Evolutionary conservation across 2,888 invertebrate genomes (phyloP), one percentile per base, ranked within the genome.

Genomic region (Poecilobothrus nobilitatus): DNA sequence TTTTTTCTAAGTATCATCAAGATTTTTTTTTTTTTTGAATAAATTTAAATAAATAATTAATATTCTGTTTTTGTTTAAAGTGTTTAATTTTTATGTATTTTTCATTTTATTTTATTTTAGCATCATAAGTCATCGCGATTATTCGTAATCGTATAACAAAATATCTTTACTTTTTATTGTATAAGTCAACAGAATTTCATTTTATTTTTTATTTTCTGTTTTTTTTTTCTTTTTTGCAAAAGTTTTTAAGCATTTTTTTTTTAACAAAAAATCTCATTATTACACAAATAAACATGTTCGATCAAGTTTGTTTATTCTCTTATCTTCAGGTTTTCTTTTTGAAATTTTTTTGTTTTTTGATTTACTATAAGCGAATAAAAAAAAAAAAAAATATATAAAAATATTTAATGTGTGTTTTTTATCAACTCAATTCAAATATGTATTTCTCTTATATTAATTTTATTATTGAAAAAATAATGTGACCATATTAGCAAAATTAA

Each of bases 221-320:
- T 53, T 53, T 41, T 41, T 41, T n/a, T 53, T 12, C 18, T 53
- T 53, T 53, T n/a, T 53, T 18, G n/a, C 15, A 53, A n/a, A 53
- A 53, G 3, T 27, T 27, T 27, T 27, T 27, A 27, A 27, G 27
- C 27, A 27, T 27, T 27, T 27, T 27, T 27, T 27, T 27, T 27
- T 27, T 2, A 53, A n/a, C 53, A 53, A 53, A 53, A 53, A n/a
- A 18, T 53, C 53, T 53, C 15, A 6, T 15, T 15, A 53, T 53
- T 18, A 53, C 53, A 53, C 53, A 18, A 53, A 15, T 53, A 53
- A 53, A 53, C 53, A 53, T 53, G 53, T 53, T 53, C 53, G 53
- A 53, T 53, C 53, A 53, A n/a, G 53, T 53, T 53, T 53, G 53
- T 53, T 53, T 53, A 53, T 53, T 53, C 53, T 15, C 18, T 53